Evolutionary conservation across 2,797 vertebrate species (phyloP).

Genomic region (Chiloscyllium punctatum): DNA sequence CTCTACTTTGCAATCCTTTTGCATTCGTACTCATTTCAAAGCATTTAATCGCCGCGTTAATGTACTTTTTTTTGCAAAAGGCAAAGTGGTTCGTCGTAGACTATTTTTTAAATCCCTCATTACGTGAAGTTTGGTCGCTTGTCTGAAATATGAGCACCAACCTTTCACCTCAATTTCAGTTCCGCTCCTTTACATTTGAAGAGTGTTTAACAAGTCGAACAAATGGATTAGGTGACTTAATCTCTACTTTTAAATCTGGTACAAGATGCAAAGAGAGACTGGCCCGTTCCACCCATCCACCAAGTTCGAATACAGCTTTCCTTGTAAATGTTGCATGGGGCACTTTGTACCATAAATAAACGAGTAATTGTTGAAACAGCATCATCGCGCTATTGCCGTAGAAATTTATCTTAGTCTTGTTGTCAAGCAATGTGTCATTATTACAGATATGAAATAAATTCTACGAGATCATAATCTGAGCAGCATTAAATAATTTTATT

Average conservation of each 20-base stretch:
- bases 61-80: background rate
- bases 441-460: background rate
- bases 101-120: background rate
- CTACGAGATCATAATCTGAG: background rate
- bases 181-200: background rate
- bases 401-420: background rate
- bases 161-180: background rate
- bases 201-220: background rate
- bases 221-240: background rate
- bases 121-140: background rate
- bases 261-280: background rate
- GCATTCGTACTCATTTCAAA: background rate
- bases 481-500: slow-evolving; percentile 15
- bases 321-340: background rate
- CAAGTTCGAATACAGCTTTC: background rate
- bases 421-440: too few species aligned
- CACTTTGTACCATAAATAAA: background rate
- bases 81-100: too few species aligned
- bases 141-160: background rate
- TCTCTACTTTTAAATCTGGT: background rate
- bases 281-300: background rate
- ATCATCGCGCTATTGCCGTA: background rate
- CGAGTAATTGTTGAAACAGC: background rate
- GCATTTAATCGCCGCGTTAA: background rate
- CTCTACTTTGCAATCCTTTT: too few species aligned